Conservation (phyloP, 2,888 invertebrate genomes). For the Thereva nobilitata region DNA sequence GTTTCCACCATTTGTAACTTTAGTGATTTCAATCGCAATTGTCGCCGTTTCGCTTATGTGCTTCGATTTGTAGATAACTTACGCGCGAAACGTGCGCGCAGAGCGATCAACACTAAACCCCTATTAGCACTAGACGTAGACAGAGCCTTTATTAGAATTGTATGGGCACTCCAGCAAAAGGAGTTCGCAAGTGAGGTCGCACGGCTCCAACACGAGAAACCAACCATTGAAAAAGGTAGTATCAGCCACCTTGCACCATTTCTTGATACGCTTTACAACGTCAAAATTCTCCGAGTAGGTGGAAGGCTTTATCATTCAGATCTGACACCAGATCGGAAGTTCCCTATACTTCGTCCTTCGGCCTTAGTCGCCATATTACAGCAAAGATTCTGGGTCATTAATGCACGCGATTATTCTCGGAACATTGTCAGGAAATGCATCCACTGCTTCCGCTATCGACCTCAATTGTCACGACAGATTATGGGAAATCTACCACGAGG, state of each 20-base stretch:
- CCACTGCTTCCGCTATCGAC: slow-evolving; percentile 28
- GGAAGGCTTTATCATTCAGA: slow-evolving; percentile 42
- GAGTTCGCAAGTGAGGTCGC: neutral
- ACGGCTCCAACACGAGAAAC: neutral
- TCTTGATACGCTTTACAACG: slow-evolving; percentile 9
- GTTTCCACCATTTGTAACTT: neutral
- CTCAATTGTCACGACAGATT: slow-evolving; percentile 27
- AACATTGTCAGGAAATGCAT: slow-evolving; percentile 27
- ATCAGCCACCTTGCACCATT: slow-evolving; percentile 29
- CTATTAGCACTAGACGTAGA: neutral
- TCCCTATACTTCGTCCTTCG: slow-evolving; percentile 42
- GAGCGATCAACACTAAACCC: neutral
- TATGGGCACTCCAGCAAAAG: neutral
- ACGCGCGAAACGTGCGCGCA: neutral
- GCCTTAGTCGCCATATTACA: slow-evolving; percentile 18
- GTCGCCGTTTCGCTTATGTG: neutral
- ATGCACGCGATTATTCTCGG: slow-evolving; percentile 31
- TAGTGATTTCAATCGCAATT: neutral
- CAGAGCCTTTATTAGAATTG: neutral
- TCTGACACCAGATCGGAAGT: slow-evolving; percentile 39
- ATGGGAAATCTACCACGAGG: slow-evolving; percentile 42
- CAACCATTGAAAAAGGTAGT: neutral
- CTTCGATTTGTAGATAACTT: neutral
- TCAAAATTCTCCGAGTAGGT: slow-evolving; percentile 19
- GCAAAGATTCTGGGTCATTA: slow-evolving; percentile 32